Base-by-base conservation (phyloP, 2,888 invertebrate species). In the Spisula solida region DNA sequence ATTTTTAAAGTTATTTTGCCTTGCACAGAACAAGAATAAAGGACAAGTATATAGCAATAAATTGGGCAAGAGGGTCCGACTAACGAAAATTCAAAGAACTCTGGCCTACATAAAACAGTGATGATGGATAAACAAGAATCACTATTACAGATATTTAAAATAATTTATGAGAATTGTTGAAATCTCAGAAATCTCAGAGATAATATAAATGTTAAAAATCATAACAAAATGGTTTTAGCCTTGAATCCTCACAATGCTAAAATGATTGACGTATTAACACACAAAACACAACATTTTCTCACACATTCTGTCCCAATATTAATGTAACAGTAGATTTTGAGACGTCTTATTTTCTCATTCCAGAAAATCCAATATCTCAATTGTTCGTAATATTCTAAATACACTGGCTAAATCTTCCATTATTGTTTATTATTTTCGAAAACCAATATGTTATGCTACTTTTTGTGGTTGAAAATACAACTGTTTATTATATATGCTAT, bases 361-460 rank as follows among this genome's bases (percentile, higher is more conserved):
- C n/a, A 66, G n/a, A 66, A 66, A 66, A 66, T 66, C 60, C 60
- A 66, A 66, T 66, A 66, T 66, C 60, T n/a, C 60, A 66, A n/a
- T 66, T 25, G 25, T 66, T 16, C 25, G 10, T 66, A 25, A 66
- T n/a, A 25, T n/a, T 66, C 60, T 66, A 66, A 60, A 41, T 41
- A 41, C 6, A 25, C 8, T 25, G n/a, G 4, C n/a, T 66, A 25
- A 25, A n/a, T 66, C 60, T 56, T n/a, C 41, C 8, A 41, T 8
- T 8, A 41, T 41, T 41, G 41, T 41, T 41, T 41, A 5, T 41
- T 8, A 41, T 41, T 41, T 41, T 41, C 4, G 41, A 41, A 41
- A 41, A 41, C 41, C 41, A 41, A 41, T 41, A 41, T 8, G 2
- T 41, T 41, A 41, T 41, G 41, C 41, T 5, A 41, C 2, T 41